Conservation (phyloP, 1,140 invertebrate genomes). For the Drosophila kepulauana region DNA sequence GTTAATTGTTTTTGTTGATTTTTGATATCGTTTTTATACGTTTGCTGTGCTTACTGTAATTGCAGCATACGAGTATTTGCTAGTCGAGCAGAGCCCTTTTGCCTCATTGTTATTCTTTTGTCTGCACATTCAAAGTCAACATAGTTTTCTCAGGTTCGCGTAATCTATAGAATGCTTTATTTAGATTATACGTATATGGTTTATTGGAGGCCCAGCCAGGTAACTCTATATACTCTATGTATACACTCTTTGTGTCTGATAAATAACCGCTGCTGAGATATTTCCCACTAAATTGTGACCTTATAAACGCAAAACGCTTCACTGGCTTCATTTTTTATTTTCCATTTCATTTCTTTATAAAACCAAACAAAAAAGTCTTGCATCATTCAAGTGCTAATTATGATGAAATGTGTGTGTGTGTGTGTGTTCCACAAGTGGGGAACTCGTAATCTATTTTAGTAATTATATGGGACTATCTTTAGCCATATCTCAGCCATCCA, state of each 20-base stretch:
- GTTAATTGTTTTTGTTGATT: neutral
- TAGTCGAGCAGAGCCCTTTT: neutral
- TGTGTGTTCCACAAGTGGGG: neutral
- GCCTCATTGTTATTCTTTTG: neutral
- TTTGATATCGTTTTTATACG: neutral
- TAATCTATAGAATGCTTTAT: conserved; percentile 34
- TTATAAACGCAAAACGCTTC: neutral
- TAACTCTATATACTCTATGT: conserved; percentile 6
- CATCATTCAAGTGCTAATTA: neutral
- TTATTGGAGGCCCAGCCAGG: conserved; percentile 12
- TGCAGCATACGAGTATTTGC: neutral
- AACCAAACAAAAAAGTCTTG: neutral
- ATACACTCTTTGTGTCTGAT: neutral
- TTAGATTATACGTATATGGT: conserved; percentile 20
- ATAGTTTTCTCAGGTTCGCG: conserved; percentile 20
- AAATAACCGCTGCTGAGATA: conserved; percentile 2
- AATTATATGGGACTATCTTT: neutral
- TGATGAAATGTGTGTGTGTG: conserved; percentile 4
- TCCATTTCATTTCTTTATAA: conserved; percentile 1
- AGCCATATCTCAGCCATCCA: neutral
- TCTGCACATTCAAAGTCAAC: conserved; percentile 17
- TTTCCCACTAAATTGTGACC: conserved; percentile 6
- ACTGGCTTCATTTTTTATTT: neutral
- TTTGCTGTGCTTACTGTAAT: neutral
- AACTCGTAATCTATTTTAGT: neutral